phyloP scores from a whole-genome alignment of 2,797 vertebrate species.

The Sebastes steindachneri region DNA sequence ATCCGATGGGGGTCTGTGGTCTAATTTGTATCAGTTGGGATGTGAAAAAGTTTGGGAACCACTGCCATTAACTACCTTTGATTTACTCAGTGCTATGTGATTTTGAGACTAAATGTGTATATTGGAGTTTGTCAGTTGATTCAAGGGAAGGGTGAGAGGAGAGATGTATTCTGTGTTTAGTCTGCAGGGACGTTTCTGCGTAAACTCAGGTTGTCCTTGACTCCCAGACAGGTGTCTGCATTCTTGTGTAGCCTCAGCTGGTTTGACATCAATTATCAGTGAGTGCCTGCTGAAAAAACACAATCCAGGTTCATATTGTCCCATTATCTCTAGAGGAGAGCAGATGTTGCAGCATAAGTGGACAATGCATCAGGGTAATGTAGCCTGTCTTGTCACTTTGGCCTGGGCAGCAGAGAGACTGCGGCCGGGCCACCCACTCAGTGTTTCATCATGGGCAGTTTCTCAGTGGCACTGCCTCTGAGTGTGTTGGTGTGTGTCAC shows the following conservation, averaged over 20 bases:
- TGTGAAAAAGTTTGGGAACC: too few species aligned
- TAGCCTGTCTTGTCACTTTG: slow-evolving; percentile 38
- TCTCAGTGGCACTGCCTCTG: slow-evolving; percentile 11
- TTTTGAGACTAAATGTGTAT: neutral
- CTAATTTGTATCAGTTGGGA: too few species aligned
- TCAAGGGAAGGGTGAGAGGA: neutral
- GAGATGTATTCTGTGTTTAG: neutral
- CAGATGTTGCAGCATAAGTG: slow-evolving; percentile 64
- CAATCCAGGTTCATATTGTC: slow-evolving; percentile 15
- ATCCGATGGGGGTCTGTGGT: too few species aligned
- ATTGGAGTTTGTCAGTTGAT: neutral
- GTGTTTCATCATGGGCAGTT: slow-evolving; percentile 29
- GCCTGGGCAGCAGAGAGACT: slow-evolving; percentile 7
- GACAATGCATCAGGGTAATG: slow-evolving; percentile 61
- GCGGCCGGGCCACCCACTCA: slow-evolving; percentile 62
- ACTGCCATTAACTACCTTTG: neutral
- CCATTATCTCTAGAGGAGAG: slow-evolving; percentile 31
- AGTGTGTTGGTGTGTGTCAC: slow-evolving; percentile 18
- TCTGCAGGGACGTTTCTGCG: neutral
- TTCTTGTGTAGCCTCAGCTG: slow-evolving; percentile 21
- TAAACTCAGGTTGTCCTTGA: slow-evolving; percentile 7
- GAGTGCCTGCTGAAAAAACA: neutral
- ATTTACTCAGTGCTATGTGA: neutral
- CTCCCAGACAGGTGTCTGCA: neutral
- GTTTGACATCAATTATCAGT: neutral